Conservation (phyloP, 2,888 invertebrate species). For the Masnerella sp. region DNA sequence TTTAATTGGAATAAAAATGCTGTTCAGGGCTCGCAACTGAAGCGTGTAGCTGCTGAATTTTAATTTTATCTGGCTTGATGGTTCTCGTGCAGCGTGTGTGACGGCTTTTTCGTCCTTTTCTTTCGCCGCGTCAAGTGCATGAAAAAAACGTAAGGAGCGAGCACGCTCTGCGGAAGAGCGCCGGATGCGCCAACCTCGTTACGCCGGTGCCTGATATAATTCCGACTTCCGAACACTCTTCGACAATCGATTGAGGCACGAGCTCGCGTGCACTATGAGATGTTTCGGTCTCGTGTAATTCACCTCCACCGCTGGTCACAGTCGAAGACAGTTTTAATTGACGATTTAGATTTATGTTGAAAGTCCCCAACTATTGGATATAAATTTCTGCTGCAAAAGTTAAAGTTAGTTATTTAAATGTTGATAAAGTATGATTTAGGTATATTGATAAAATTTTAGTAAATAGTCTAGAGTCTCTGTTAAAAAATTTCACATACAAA, state of each 20-base stretch:
- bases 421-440: too few species aligned
- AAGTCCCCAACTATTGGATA: too few species aligned
- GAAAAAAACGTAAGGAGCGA: constrained; percentile 25
- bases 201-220: constrained; percentile 48
- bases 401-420: too few species aligned
- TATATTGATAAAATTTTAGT: too few species aligned
- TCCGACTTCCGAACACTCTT: constrained; percentile 48
- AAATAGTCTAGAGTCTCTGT: too few species aligned
- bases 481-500: too few species aligned
- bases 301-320: not conserved
- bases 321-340: constrained; percentile 19
- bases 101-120: constrained; percentile 8
- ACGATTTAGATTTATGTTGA: too few species aligned
- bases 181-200: constrained; percentile 47
- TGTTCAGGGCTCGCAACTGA: not conserved
- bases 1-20: constrained; percentile 22
- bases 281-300: constrained; percentile 21
- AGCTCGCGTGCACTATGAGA: constrained; percentile 26
- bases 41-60: constrained; percentile 21
- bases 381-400: too few species aligned
- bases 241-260: constrained; percentile 41
- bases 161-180: constrained; percentile 30
- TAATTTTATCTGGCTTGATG: constrained; percentile 20
- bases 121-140: constrained; percentile 15
- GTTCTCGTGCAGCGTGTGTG: constrained; percentile 6